Percentiles rank a stretch among this genome's conserved stretches.
phyloP scores from a whole-genome alignment of 2,113 vertebrate species.

The Orientallactaga bullata region DNA sequence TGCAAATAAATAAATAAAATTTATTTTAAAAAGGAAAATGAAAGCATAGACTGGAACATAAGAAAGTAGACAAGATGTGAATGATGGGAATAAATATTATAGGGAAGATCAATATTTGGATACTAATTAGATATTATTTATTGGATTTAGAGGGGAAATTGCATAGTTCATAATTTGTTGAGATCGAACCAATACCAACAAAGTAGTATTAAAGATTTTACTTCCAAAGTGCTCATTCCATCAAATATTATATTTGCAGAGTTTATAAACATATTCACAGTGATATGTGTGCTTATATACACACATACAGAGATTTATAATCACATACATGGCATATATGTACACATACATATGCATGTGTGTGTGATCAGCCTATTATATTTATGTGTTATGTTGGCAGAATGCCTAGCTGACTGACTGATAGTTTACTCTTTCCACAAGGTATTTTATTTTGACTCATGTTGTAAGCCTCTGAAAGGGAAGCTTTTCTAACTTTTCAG shows the following conservation, averaged over 20 bases:
- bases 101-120: neutral
- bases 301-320: neutral
- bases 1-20: too few species aligned
- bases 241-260: neutral
- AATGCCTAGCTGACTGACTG: neutral
- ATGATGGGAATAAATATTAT: neutral
- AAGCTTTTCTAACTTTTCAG: neutral
- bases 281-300: neutral
- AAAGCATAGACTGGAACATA: neutral
- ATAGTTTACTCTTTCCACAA: neutral
- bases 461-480: neutral
- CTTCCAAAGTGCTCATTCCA: neutral
- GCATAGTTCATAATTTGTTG: neutral
- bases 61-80: neutral
- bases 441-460: slow-evolving; percentile 34
- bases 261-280: neutral
- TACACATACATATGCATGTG: neutral
- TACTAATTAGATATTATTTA: neutral
- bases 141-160: neutral
- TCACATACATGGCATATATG: neutral
- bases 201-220: neutral
- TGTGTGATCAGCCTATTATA: neutral
- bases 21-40: too few species aligned
- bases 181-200: neutral
- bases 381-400: neutral